Conservation (phyloP, 2,888 invertebrate species). For the Drosophila mimica region DNA sequence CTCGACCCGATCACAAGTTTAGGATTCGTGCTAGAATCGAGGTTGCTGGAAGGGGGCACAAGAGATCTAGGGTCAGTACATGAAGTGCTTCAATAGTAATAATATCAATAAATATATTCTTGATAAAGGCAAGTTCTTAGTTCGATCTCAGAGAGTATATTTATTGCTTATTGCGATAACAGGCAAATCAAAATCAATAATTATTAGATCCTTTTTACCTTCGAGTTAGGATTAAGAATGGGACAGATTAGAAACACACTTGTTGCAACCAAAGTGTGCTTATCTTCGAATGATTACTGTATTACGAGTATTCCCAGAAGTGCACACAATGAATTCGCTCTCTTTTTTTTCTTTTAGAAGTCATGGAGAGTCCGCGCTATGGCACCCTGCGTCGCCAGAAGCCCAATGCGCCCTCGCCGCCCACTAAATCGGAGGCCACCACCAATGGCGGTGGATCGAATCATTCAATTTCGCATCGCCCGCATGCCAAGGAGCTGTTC, state of each 20-base stretch:
- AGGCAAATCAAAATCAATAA: not conserved
- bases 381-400: conserved; percentile 81
- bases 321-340: not conserved
- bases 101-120: not conserved
- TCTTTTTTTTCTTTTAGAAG: conserved; percentile 57
- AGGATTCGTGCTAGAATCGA: not conserved
- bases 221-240: not conserved
- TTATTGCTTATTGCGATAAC: not conserved
- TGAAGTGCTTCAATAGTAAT: not conserved
- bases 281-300: not conserved
- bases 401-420: conserved; percentile 80
- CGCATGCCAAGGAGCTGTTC: conserved; percentile 80
- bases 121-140: not conserved
- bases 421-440: conserved; percentile 59
- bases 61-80: not conserved
- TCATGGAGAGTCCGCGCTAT: conserved; percentile 82
- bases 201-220: not conserved
- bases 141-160: not conserved
- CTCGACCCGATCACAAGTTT: not conserved
- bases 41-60: not conserved
- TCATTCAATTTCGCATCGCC: conserved; percentile 46
- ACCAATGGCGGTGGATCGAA: conserved; percentile 55
- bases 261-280: not conserved
- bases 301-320: not conserved
- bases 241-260: not conserved